A percentile compares a stretch with the other conserved stretches of the same genome.
Evolutionary conservation across 2,113 vertebrate species (phyloP).

Genomic region (Dromiciops gliroides): DNA sequence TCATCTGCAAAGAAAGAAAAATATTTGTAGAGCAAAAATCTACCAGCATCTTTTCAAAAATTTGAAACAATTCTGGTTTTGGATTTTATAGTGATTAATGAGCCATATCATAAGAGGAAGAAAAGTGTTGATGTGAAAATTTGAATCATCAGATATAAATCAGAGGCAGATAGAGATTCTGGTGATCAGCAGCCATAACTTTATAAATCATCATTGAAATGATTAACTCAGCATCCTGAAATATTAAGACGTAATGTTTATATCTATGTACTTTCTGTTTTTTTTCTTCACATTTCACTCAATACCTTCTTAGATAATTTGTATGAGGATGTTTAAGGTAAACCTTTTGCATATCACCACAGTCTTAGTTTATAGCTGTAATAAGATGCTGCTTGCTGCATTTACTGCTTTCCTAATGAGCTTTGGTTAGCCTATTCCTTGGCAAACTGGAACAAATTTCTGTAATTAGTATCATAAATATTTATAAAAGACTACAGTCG

Average conservation of each 20-base stretch:
- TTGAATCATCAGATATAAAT: background rate
- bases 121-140: background rate
- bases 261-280: background rate
- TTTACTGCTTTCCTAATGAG: constrained; percentile 72
- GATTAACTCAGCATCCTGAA: constrained; percentile 16
- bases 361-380: constrained; percentile 69
- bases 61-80: background rate
- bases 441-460: constrained; percentile 73
- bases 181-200: background rate
- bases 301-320: constrained; percentile 28
- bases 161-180: background rate
- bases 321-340: constrained; percentile 56
- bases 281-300: constrained; percentile 19
- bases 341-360: constrained; percentile 53
- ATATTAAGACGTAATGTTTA: constrained; percentile 48
- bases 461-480: constrained; percentile 81
- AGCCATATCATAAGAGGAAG: background rate
- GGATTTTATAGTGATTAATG: constrained; percentile 13
- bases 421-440: constrained; percentile 63
- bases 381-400: constrained; percentile 62
- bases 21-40: background rate
- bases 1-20: background rate
- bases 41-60: background rate
- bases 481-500: constrained; percentile 76
- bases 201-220: constrained; percentile 11